phyloP scores from a whole-genome alignment of 2,113 vertebrate species.

The Lanius collurio region DNA sequence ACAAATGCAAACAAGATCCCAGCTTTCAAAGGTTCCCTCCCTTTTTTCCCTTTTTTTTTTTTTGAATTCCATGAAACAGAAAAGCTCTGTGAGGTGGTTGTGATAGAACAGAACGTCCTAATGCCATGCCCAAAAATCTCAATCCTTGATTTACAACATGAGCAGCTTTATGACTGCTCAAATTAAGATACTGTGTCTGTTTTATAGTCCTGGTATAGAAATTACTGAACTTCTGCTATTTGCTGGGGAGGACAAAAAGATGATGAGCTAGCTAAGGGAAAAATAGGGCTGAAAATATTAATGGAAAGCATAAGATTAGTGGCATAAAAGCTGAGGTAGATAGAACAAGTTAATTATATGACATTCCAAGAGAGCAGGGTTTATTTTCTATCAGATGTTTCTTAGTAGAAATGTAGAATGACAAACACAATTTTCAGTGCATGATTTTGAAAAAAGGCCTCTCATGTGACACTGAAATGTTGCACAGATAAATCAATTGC shows the following conservation, averaged over 20 bases:
- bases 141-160: fast-evolving
- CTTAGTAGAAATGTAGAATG: background rate
- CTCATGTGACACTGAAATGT: background rate
- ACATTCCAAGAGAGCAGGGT: background rate
- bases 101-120: background rate
- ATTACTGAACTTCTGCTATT: background rate
- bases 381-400: background rate
- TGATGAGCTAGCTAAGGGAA: background rate
- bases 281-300: background rate
- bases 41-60: background rate
- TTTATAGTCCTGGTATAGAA: background rate
- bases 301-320: background rate
- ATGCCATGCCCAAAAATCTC: background rate
- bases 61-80: background rate
- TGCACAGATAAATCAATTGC: background rate
- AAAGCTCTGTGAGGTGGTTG: background rate
- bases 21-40: background rate
- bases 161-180: background rate
- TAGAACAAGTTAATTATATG: fast-evolving
- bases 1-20: background rate
- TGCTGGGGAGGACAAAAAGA: background rate
- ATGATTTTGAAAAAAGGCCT: background rate
- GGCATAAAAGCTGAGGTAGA: background rate
- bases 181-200: background rate
- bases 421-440: background rate